phyloP scores from a whole-genome alignment of 1,140 invertebrate species.

The Danaus plexippus region DNA sequence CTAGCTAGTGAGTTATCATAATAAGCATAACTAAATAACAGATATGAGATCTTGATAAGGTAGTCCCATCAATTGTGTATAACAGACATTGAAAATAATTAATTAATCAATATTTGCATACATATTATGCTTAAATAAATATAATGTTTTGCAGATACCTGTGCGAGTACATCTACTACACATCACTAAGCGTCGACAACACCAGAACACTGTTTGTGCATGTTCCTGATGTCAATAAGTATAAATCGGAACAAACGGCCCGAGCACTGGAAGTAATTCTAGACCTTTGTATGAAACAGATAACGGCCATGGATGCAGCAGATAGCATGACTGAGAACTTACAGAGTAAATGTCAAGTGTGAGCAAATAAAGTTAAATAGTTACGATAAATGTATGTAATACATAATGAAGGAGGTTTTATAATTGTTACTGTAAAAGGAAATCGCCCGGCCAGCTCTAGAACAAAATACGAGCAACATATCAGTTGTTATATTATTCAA shows the following conservation, averaged over 20 bases:
- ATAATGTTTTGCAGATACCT: slow-evolving; percentile 70
- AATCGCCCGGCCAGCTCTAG: no score
- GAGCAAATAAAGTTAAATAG: no score
- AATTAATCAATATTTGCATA: not conserved
- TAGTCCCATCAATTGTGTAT: no score
- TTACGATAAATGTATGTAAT: no score
- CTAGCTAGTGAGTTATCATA: no score
- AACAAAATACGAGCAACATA: no score
- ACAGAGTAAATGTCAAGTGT: slow-evolving; percentile 14
- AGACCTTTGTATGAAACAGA: slow-evolving; percentile 53
- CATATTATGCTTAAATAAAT: not conserved
- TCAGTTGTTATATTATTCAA: no score
- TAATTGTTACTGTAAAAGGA: no score
- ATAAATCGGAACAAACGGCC: slow-evolving; percentile 68
- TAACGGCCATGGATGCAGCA: slow-evolving; percentile 27
- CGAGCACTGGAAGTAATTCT: slow-evolving; percentile 73
- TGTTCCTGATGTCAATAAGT: slow-evolving; percentile 73
- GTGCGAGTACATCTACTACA: slow-evolving; percentile 80
- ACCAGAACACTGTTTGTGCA: slow-evolving; percentile 76
- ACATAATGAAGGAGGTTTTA: no score
- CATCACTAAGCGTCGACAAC: slow-evolving; percentile 73
- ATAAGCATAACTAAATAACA: no score
- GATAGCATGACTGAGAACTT: slow-evolving; percentile 27
- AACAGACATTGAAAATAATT: no score
- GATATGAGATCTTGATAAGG: no score